Percentiles rank a stretch among this genome's conserved stretches.
Evolutionary conservation across 2,113 vertebrate genomes (phyloP).

Genomic region (Ammodytes marinus): DNA sequence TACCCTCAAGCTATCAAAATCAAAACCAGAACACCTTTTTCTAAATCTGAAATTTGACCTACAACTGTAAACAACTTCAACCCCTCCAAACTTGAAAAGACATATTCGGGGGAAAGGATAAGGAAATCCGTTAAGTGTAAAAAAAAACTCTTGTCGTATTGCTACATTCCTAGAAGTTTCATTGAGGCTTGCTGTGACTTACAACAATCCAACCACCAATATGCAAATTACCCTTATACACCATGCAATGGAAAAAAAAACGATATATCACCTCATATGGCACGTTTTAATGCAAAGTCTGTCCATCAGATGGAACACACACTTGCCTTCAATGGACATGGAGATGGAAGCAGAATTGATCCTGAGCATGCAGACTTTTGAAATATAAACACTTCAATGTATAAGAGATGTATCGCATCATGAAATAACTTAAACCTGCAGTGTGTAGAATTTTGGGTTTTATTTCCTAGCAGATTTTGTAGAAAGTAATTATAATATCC

Average conservation of each 20-base stretch:
- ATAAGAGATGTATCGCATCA: constrained; percentile 1
- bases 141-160: constrained; percentile 18
- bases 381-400: background rate
- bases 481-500: too few relatives aligned
- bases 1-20: constrained; percentile 15
- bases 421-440: too few relatives aligned
- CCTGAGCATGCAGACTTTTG: constrained; percentile 31
- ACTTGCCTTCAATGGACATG: background rate
- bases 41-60: constrained; percentile 2
- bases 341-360: constrained; percentile 22
- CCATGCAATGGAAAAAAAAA: background rate
- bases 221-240: constrained; percentile 2
- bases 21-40: background rate
- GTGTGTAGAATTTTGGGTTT: too few relatives aligned
- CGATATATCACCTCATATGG: constrained; percentile 16
- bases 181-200: constrained; percentile 5
- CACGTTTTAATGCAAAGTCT: background rate
- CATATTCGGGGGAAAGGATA: background rate
- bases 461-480: too few relatives aligned
- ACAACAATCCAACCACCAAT: constrained; percentile 15
- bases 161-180: constrained; percentile 13
- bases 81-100: constrained; percentile 16
- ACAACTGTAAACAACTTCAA: background rate
- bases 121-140: background rate
- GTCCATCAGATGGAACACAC: constrained; percentile 24